phyloP scores from a whole-genome alignment of 2,113 vertebrate genomes.

The Psephotus haematonotus region DNA sequence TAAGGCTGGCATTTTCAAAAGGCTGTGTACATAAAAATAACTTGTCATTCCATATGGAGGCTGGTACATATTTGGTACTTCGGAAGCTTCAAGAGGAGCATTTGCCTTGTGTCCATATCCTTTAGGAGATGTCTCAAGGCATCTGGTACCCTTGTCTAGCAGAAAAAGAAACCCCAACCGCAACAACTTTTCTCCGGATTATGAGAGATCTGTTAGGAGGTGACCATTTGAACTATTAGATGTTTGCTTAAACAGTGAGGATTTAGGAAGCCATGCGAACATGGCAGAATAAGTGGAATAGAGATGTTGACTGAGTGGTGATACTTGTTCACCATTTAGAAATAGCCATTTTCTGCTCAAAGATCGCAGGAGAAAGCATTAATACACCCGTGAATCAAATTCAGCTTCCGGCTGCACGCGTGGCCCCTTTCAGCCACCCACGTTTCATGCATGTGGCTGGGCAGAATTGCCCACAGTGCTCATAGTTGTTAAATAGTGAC shows the following conservation, averaged over 20 bases:
- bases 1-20: constrained; percentile 3
- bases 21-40: neutral
- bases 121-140: neutral
- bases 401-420: neutral
- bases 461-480: neutral
- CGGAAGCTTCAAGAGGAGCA: neutral
- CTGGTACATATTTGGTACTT: neutral
- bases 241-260: neutral
- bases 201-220: neutral
- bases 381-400: neutral
- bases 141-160: neutral
- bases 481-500: neutral
- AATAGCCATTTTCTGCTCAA: neutral
- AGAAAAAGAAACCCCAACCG: neutral
- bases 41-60: neutral
- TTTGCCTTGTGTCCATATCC: neutral
- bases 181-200: neutral
- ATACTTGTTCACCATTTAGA: neutral
- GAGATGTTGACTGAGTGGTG: neutral
- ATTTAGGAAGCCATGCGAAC: neutral
- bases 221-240: neutral
- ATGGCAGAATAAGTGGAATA: neutral
- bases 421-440: neutral
- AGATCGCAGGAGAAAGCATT: neutral
- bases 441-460: neutral